Evolutionary conservation across 2,113 vertebrate genomes (phyloP).

Genomic region (Pseudorectes ferrugineus): DNA sequence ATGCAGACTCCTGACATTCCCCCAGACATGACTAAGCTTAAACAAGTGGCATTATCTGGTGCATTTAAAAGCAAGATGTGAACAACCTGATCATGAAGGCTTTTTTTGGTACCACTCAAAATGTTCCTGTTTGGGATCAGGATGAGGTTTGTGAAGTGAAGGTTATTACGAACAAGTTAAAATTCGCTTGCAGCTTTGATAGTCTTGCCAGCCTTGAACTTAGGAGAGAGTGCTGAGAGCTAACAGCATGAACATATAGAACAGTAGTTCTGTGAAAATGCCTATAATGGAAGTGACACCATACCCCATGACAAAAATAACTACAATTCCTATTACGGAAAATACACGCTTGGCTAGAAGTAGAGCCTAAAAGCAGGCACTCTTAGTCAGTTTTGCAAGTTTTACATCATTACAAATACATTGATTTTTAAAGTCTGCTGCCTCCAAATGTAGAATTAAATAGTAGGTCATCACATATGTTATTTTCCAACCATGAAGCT

Average conservation of each 20-base stretch:
- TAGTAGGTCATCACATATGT: background rate
- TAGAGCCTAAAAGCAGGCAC: background rate
- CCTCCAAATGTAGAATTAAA: background rate
- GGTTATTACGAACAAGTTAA: background rate
- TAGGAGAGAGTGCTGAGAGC: background rate
- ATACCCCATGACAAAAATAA: background rate
- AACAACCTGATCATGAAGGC: background rate
- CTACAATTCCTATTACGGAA: background rate
- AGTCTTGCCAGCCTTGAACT: background rate
- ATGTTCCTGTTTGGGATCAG: background rate
- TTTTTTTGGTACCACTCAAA: conserved; percentile 13
- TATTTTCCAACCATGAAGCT: background rate
- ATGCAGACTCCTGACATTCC: conserved; percentile 38
- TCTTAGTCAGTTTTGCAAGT: background rate
- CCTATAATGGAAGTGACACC: background rate
- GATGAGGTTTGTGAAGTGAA: background rate
- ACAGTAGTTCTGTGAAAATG: background rate
- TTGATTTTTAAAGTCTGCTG: background rate
- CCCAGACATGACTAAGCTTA: conserved; percentile 45
- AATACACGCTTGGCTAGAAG: background rate
- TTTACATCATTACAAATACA: background rate
- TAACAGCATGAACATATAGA: background rate
- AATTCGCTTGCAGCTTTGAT: background rate
- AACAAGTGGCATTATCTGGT: conserved; percentile 53
- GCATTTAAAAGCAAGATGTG: conserved; percentile 21